Conservation (phyloP, 2,113 vertebrate species). For the Hyla sarda region DNA sequence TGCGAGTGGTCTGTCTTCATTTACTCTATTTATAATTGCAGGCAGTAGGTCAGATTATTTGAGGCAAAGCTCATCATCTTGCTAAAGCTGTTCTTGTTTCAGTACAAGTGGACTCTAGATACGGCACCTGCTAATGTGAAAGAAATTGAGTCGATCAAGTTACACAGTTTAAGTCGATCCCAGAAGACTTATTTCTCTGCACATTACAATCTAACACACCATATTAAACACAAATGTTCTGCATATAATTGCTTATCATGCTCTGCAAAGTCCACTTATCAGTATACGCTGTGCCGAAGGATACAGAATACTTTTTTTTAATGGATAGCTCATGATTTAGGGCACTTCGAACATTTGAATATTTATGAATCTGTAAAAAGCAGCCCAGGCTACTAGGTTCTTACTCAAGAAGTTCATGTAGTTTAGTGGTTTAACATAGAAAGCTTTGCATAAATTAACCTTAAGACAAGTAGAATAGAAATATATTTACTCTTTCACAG, state of each 20-base stretch:
- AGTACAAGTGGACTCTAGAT: constrained; percentile 44
- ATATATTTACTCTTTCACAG: background rate
- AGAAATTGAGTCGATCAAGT: constrained; percentile 47
- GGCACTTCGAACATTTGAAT: constrained; percentile 8
- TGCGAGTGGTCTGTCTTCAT: constrained; percentile 29
- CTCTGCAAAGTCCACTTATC: constrained; percentile 36
- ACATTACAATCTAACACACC: constrained; percentile 41
- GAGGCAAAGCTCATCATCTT: constrained; percentile 44
- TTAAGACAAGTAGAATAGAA: too few relatives aligned
- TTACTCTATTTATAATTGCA: constrained; percentile 43
- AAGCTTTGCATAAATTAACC: background rate
- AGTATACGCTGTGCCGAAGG: constrained; percentile 24
- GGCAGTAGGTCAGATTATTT: constrained; percentile 41
- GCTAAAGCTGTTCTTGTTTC: constrained; percentile 38
- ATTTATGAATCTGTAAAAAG: constrained; percentile 33
- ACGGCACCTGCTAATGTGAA: constrained; percentile 50
- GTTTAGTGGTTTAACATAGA: background rate
- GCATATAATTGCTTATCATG: constrained; percentile 44
- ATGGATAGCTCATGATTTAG: constrained; percentile 24
- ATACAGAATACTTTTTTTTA: constrained; percentile 34
- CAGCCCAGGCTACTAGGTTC: background rate
- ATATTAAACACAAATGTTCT: constrained; percentile 47
- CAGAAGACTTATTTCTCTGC: constrained; percentile 41
- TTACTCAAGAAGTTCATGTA: background rate
- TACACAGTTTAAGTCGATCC: constrained; percentile 44